A percentile compares a stretch with the other conserved stretches of the same genome.
These are phyloP conservation scores for Clytia hemisphaerica DNA, from an alignment of 30 jellyfish, hydroid and myxozoan genomes.

Conservation along the genomic window DNA sequence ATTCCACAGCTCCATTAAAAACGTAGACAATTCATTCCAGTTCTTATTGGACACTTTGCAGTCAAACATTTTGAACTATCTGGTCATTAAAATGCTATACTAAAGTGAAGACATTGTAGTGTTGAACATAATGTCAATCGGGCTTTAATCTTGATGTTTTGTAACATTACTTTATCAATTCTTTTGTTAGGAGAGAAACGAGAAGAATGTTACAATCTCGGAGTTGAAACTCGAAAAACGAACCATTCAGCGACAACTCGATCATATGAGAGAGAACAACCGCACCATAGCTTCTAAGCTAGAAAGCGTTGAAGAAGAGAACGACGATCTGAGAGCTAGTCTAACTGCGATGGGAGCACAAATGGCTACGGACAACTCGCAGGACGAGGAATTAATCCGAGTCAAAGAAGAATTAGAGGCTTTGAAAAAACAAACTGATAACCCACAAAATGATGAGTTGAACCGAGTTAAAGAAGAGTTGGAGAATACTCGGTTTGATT, in stretches of 20 bases:
- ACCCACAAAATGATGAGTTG: too few relatives aligned
- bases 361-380: constrained; percentile 1
- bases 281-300: constrained; percentile 11
- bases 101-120: too few relatives aligned
- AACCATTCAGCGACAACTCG: constrained; percentile 27
- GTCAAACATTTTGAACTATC: too few relatives aligned
- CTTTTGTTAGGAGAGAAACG: constrained; percentile 12
- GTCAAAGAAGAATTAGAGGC: too few relatives aligned
- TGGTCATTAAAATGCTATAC: too few relatives aligned
- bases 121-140: too few relatives aligned
- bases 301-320: not conserved
- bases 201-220: constrained; percentile 10
- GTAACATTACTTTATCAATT: not conserved
- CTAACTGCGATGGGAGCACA: not conserved
- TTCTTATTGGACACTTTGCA: too few relatives aligned
- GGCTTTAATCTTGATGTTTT: too few relatives aligned
- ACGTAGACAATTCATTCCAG: too few relatives aligned
- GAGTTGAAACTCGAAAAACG: constrained; percentile 9
- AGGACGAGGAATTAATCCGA: constrained; percentile 6
- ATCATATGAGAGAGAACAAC: constrained; percentile 31
- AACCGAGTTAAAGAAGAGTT: too few relatives aligned
- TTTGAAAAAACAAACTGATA: not conserved
- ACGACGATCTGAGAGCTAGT: not conserved
- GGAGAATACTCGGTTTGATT: too few relatives aligned
- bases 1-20: too few relatives aligned